Evolutionary conservation across 2,797 vertebrate species (phyloP), one percentile per base, ranked within the genome.

Genomic region (Acropternis orthonyx): DNA sequence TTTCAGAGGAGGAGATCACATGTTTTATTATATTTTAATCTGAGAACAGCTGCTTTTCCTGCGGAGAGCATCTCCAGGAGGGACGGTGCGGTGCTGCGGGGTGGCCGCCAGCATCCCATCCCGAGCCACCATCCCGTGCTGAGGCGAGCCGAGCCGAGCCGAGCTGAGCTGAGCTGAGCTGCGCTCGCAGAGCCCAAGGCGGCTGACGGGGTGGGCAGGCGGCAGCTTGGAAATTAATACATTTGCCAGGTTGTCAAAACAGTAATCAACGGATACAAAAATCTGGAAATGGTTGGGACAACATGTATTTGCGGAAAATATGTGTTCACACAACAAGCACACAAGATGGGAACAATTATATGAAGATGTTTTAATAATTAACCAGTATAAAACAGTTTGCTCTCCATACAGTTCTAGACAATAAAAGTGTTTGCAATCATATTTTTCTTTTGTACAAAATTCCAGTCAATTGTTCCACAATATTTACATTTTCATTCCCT

Each of bases 271-370:
- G 51, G 92, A 91, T 92, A 74, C 91, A 90, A 27, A 88, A 97
- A 96, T 97, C 97, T 97, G 97, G 97, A 96, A 97, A 89, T 49
- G 87, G 95, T 97, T 97, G 97, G 92, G 94, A 81, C 94, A 95
- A 95, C 97, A 95, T 94, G 92, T 73, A 97, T 95, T 97, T 90
- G 96, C 87, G 95, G 95, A 94, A 96, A 96, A 96, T 89, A 94
- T 96, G 96, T 96, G 97, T 97, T 96, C 96, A 23, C 95, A 96
- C 96, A 95, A 92, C 94, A 90, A 96, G 96, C 91, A 20, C 94
- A 96, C 88, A 97, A 95, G 95, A 97, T 96, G 92, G 94, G 84
- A 93, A 54, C 92, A 96, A 97, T 97, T 96, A 96, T 65, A 94
- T 77, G 91, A 93, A 97, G 96, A 97, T 96, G 96, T 96, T 96